Base-by-base conservation (phyloP, 2,888 invertebrate species). In the Cotesia congregata region DNA sequence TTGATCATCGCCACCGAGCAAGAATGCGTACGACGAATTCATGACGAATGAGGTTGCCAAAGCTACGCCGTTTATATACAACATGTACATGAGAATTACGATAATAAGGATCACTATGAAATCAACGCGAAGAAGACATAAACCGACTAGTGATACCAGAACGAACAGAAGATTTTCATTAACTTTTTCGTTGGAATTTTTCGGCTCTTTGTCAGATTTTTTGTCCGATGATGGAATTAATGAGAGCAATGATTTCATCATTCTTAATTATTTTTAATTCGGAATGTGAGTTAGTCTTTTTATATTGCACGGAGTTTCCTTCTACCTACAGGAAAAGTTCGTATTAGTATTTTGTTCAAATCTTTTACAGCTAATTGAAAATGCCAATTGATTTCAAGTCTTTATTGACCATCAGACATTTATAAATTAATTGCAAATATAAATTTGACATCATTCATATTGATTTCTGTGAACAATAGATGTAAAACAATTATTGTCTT, bases 131-230 rank as follows among this genome's bases (percentile, higher is more conserved):
- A 65, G 6, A 7, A 65, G 20, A 12, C 30, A 65, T 12, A 65
- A 65, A 12, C 65, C 65, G 12, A 65, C 5, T 1, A 65, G 38
- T 6, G 65, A 65, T 9, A 65, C 12, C 38, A 65, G 30, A 38
- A 65, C 65, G 12, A 65, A 65, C 1, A 65, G 30, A 65, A 65
- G 65, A 38, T 65, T 65, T 30, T 65, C 65, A 12, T 65, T 65
- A 4, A 50, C 50, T 50, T 12, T 50, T 12, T 50, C 50, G 12
- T 50, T 50, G 0, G 12, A 50, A 12, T 50, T 50, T 50, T 50
- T 50, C 30, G 30, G 3, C 30, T 30, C 30, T 30, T 30, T 30
- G 3, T 30, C 30, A 30, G 30, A 30, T 30, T 50, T 50, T 50
- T 50, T 50, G 7, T 50, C 50, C 12, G 50, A 50, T 7, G 50